A percentile compares a stretch with the other conserved stretches of the same genome.
These are phyloP conservation scores for Drosophila pegasa DNA, from an alignment of 2,888 invertebrate species.

Conservation along the genomic window DNA sequence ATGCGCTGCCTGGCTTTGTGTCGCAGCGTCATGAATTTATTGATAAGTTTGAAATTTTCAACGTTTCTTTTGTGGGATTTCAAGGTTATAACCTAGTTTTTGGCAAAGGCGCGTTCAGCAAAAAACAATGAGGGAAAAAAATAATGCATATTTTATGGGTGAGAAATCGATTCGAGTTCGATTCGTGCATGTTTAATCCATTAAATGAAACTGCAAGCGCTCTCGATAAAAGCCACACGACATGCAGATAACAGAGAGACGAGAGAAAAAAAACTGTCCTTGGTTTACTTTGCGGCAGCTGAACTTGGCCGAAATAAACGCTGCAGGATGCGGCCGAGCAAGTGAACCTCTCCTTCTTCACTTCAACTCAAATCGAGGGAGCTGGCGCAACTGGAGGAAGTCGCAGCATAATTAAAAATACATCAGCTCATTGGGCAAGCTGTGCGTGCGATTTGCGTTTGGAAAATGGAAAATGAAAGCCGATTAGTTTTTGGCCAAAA, in stretches of 20 bases:
- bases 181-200: constrained; percentile 60
- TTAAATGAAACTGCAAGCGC: constrained; percentile 50
- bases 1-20: constrained; percentile 44
- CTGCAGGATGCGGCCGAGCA: constrained; percentile 24
- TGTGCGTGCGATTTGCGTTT: constrained; percentile 34
- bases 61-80: constrained; percentile 71
- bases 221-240: constrained; percentile 51
- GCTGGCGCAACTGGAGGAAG: constrained; percentile 19
- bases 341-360: constrained; percentile 22
- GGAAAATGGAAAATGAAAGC: constrained; percentile 45
- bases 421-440: constrained; percentile 57
- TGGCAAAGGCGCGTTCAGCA: constrained; percentile 58
- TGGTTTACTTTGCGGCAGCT: constrained; percentile 46
- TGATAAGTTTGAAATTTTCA: constrained; percentile 60
- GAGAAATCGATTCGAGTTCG: constrained; percentile 64
- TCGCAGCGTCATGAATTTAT: constrained; percentile 63
- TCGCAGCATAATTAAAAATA: constrained; percentile 61
- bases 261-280: constrained; percentile 34
- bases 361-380: constrained; percentile 43
- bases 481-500: constrained; percentile 28
- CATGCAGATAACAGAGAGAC: constrained; percentile 59
- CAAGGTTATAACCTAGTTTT: constrained; percentile 80
- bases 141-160: constrained; percentile 72
- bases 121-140: background rate
- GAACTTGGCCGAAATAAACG: constrained; percentile 31